Conservation (phyloP, 2,113 vertebrate species). For the Chaetops frenatus region DNA sequence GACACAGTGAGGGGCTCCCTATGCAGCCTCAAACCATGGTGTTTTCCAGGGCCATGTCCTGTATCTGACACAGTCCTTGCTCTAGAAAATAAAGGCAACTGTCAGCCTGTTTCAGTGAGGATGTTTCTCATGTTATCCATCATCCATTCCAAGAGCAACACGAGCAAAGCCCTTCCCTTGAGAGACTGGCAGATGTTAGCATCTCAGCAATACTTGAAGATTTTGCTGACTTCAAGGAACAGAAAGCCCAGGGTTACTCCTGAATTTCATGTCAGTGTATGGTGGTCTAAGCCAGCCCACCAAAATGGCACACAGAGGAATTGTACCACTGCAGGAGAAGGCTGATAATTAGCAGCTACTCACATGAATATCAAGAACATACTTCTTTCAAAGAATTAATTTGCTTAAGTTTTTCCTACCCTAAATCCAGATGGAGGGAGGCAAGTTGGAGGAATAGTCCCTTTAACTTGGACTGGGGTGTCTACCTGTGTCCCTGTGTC, state of each 20-base stretch:
- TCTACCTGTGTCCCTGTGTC: neutral
- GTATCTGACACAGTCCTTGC: neutral
- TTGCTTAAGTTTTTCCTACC: neutral
- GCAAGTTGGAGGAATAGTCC: neutral
- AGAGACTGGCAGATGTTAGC: slow-evolving; percentile 11
- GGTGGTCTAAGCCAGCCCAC: neutral
- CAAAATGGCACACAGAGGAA: neutral
- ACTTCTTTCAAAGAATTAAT: neutral
- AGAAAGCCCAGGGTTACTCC: neutral
- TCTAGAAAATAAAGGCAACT: neutral
- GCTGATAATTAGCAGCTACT: neutral
- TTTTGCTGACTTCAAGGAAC: slow-evolving; percentile 28
- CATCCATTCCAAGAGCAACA: slow-evolving; percentile 14
- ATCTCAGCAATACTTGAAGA: neutral
- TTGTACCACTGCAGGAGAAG: neutral
- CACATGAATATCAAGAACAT: neutral
- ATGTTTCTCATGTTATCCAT: slow-evolving; percentile 3
- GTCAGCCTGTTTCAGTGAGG: neutral
- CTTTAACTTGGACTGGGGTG: neutral
- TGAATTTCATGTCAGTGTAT: neutral
- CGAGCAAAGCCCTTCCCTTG: neutral
- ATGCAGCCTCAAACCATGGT: neutral
- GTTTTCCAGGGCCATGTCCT: neutral
- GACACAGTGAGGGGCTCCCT: neutral
- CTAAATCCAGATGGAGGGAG: neutral